A percentile compares a stretch with the other conserved stretches of the same genome.
Evolutionary conservation across 2,113 vertebrate species (phyloP).

Genomic region (Mus spicilegus): DNA sequence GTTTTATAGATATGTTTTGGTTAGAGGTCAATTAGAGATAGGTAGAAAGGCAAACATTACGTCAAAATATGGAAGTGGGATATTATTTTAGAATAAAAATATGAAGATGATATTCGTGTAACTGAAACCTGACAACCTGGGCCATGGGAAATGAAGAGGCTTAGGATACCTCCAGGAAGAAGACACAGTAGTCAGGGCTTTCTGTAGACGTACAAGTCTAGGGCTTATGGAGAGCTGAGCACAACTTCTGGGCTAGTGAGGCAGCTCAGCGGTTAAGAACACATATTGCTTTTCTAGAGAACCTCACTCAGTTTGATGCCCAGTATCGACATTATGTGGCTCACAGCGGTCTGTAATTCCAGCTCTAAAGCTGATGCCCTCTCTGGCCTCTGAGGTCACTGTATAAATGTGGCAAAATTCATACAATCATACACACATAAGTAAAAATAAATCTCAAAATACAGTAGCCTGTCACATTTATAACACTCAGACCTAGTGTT

Average conservation of each 20-base stretch:
- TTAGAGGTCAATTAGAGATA: slow-evolving; percentile 1
- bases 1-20: slow-evolving; percentile 39
- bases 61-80: not conserved
- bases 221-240: not conserved
- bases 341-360: not conserved
- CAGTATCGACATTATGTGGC: not conserved
- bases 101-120: not conserved
- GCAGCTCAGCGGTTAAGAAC: not conserved
- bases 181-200: not conserved
- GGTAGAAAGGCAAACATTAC: slow-evolving; percentile 23
- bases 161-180: not conserved
- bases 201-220: not conserved
- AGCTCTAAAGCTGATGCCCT: not conserved
- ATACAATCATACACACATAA: not conserved
- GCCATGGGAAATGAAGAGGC: not conserved
- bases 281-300: not conserved
- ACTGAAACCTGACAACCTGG: not conserved
- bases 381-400: not conserved
- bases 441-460: not conserved
- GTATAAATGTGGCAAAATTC: not conserved
- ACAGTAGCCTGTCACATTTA: not conserved
- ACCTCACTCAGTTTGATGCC: not conserved
- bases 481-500: not conserved
- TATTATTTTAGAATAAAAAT: slow-evolving; percentile 29
- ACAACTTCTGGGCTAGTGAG: not conserved